These are phyloP conservation scores for Halotydeus destructor DNA, from an alignment of 1,140 invertebrate species.

Conservation along the genomic window DNA sequence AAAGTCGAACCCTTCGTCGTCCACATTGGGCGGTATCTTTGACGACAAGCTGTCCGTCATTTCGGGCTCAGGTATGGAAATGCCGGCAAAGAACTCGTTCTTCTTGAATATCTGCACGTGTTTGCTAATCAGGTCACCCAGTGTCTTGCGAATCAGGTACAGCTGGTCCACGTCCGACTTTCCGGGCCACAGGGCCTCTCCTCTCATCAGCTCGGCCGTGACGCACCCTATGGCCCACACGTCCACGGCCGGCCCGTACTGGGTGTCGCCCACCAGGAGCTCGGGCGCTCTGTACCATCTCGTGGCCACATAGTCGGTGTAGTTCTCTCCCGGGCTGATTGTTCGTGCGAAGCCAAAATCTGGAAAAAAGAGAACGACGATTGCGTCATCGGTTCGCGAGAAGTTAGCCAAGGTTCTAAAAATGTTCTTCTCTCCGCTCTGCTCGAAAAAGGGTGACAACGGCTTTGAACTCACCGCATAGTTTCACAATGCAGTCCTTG, in stretches of 20 bases:
- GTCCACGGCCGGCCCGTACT: constrained; percentile 89
- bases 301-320: constrained; percentile 97
- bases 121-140: constrained; percentile 58
- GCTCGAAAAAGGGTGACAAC: too few species aligned
- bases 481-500: constrained; percentile 72
- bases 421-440: too few species aligned
- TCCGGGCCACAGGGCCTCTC: constrained; percentile 91
- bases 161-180: constrained; percentile 96
- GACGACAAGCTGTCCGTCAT: constrained; percentile 46
- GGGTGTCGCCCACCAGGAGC: constrained; percentile 84
- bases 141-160: constrained; percentile 74
- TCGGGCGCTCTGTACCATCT: constrained; percentile 95
- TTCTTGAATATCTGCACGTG: constrained; percentile 87
- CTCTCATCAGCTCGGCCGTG: constrained; percentile 78
- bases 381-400: too few species aligned
- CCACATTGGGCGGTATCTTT: constrained; percentile 48
- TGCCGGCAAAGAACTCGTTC: constrained; percentile 77
- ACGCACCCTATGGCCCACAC: constrained; percentile 93
- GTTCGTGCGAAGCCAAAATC: constrained; percentile 97
- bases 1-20: constrained; percentile 52
- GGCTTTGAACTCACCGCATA: constrained; percentile 29
- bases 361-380: too few species aligned
- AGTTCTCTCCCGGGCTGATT: constrained; percentile 85
- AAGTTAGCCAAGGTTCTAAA: too few species aligned
- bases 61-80: constrained; percentile 64